Evolutionary conservation across 1,140 invertebrate genomes (phyloP), one percentile per base, ranked within the genome.

Genomic region (Trichonephila clavata): DNA sequence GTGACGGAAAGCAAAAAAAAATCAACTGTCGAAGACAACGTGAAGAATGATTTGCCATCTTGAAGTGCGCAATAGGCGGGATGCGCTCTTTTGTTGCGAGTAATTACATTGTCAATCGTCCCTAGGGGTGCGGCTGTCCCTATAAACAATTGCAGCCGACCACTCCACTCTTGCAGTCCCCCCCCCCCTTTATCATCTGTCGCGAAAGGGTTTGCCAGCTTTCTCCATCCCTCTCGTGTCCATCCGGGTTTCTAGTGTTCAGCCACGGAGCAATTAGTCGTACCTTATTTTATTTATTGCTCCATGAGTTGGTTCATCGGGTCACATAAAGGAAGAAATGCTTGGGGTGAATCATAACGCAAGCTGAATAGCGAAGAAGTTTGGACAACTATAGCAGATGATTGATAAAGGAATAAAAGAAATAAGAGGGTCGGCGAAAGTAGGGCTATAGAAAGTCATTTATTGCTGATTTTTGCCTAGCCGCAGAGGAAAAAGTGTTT

Each of bases 101-200:
- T 93, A 93, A 93, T 93, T 93, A 93, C 92, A 93, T 93, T 93
- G 92, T 93, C 92, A 93, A 93, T 93, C 92, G 92, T 88, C 86
- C 60, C 61, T 8, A 81, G 83, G 92, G 91, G 92, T 77, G 84
- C 84, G 92, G 84, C 92, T 57, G 21, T 77, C 24, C 80, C 91
- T 86, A 81, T 80, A 93, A 93, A 93, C 92, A 93, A 87, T 88
- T 43, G 84, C 50, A 65, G 16, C 43, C 24, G 27, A 20, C 27
- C 43, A 63, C 61, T 13, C 61, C 24, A n/a, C 21, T 57, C 90
- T 8, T 43, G 63, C 18, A 43, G 16, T 27, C 57, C 24, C 63
- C n/a, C n/a, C 39, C 43, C 21, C 80, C 90, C 77, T 50, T 50
- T 57, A 80, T 50, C 43, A 65, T 50, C 57, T 92, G 80, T 92